Percentiles rank a stretch among this genome's conserved stretches.
Conservation (phyloP, 1,140 invertebrate species). For the Drosophila dunni region DNA sequence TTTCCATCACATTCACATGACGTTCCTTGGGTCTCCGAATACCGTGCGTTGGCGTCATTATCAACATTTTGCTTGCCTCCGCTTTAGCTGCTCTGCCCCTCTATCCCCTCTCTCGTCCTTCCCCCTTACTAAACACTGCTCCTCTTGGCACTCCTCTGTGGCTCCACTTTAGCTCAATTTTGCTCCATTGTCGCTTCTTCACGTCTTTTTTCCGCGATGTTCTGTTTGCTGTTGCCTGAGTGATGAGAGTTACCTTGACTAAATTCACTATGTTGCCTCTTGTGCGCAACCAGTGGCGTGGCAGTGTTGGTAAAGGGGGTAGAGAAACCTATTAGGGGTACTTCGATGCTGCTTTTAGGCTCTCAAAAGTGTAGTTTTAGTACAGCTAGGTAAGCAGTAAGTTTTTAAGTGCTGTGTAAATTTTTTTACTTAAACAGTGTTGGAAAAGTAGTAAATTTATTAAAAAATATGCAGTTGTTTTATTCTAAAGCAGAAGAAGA, state of each 20-base stretch:
- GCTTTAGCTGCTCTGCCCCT: neutral
- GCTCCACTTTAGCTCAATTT: constrained; percentile 39
- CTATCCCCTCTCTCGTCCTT: neutral
- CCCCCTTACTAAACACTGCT: neutral
- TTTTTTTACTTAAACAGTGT: too few relatives aligned
- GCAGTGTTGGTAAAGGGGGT: neutral
- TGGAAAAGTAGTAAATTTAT: too few relatives aligned
- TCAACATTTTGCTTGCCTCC: constrained; percentile 42
- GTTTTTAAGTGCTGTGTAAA: too few relatives aligned
- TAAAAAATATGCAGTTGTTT: too few relatives aligned
- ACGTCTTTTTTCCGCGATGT: neutral
- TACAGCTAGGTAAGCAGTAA: too few relatives aligned
- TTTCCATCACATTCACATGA: constrained; percentile 59
- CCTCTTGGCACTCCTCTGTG: neutral
- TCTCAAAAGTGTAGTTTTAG: too few relatives aligned
- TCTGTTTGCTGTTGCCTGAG: constrained; percentile 32
- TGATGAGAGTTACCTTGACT: constrained; percentile 48
- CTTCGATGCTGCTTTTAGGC: too few relatives aligned
- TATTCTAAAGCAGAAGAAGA: too few relatives aligned
- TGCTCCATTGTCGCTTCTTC: constrained; percentile 46
- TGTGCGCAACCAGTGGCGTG: neutral
- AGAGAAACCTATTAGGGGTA: too few relatives aligned
- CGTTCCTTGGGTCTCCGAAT: constrained; percentile 17
- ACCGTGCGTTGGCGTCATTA: constrained; percentile 58
- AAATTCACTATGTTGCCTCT: constrained; percentile 27